A percentile compares a stretch with the other conserved stretches of the same genome.
These are phyloP conservation scores for Hirudinaria manillensis DNA, from an alignment of 2,888 invertebrate genomes.

Conservation along the genomic window DNA sequence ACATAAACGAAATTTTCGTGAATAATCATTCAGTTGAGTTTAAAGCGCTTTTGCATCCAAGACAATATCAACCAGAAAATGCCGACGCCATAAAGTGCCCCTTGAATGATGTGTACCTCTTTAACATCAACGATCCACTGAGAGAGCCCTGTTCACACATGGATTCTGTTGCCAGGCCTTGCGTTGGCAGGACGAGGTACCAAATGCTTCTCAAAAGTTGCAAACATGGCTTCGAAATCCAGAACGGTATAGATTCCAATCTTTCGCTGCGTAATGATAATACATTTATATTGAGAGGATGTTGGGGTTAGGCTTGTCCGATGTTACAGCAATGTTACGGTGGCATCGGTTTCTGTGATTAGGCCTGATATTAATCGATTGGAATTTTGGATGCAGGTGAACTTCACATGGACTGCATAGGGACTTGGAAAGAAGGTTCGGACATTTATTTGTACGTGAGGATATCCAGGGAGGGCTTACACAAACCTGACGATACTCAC, in stretches of 20 bases:
- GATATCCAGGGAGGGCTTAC: conserved; percentile 58
- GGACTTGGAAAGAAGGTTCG: conserved; percentile 44
- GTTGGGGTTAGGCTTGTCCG: too few relatives aligned
- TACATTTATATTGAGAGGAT: too few relatives aligned
- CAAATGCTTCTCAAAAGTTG: conserved; percentile 4
- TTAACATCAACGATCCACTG: conserved; percentile 9
- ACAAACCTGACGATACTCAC: conserved; percentile 79
- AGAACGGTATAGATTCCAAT: too few relatives aligned
- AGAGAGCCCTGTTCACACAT: not conserved
- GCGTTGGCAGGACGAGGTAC: conserved; percentile 4
- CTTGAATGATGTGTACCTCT: not conserved
- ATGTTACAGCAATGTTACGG: too few relatives aligned
- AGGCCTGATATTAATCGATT: too few relatives aligned
- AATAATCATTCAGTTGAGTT: too few relatives aligned
- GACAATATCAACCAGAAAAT: conserved; percentile 1
- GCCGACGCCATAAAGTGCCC: not conserved
- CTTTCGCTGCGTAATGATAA: too few relatives aligned
- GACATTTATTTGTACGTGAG: conserved; percentile 49
- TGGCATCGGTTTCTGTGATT: too few relatives aligned
- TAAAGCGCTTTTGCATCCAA: too few relatives aligned
- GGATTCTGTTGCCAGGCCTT: not conserved
- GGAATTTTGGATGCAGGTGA: conserved; percentile 6
- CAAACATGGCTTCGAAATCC: not conserved
- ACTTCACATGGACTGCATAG: conserved; percentile 32
- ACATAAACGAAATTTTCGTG: too few relatives aligned